phyloP scores from a whole-genome alignment of 37 sponge, comb jelly and placozoan genomes.

The Haliclona indistincta region DNA sequence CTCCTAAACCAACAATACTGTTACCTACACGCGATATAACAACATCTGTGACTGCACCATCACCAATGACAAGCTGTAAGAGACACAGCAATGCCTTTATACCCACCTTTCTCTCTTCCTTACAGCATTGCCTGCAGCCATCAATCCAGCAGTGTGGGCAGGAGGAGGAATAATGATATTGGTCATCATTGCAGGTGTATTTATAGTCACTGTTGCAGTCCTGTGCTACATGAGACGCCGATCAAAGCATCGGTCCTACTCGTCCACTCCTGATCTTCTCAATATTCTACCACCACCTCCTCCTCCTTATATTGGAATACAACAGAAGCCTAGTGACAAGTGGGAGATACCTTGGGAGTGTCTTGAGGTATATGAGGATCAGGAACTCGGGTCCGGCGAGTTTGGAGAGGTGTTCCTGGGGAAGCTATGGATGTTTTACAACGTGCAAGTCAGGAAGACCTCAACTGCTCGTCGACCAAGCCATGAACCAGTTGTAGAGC shows the following conservation, averaged over 20 bases:
- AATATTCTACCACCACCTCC: too few species aligned
- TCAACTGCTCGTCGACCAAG: not conserved
- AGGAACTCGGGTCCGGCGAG: slow-evolving; percentile 55
- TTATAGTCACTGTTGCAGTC: not conserved
- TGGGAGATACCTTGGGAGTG: slow-evolving; percentile 54
- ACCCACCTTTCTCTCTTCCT: too few species aligned
- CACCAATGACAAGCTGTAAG: not conserved
- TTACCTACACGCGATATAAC: too few species aligned
- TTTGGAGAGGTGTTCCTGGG: slow-evolving; percentile 78
- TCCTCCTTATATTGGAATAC: too few species aligned
- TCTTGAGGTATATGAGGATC: slow-evolving; percentile 29
- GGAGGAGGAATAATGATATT: not conserved
- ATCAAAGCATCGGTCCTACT: too few species aligned
- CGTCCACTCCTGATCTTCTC: too few species aligned
- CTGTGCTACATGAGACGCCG: not conserved
- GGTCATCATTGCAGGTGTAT: not conserved
- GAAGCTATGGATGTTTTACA: not conserved
- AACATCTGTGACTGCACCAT: not conserved
- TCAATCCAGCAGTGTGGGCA: too few species aligned
- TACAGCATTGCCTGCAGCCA: too few species aligned
- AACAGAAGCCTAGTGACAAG: slow-evolving; percentile 20
- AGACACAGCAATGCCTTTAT: too few species aligned
- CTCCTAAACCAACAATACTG: too few species aligned
- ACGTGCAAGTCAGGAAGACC: too few species aligned
- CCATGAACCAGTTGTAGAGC: slow-evolving; percentile 5